phyloP scores from a whole-genome alignment of 2,113 vertebrate genomes.

The Micronycteris hirsuta region DNA sequence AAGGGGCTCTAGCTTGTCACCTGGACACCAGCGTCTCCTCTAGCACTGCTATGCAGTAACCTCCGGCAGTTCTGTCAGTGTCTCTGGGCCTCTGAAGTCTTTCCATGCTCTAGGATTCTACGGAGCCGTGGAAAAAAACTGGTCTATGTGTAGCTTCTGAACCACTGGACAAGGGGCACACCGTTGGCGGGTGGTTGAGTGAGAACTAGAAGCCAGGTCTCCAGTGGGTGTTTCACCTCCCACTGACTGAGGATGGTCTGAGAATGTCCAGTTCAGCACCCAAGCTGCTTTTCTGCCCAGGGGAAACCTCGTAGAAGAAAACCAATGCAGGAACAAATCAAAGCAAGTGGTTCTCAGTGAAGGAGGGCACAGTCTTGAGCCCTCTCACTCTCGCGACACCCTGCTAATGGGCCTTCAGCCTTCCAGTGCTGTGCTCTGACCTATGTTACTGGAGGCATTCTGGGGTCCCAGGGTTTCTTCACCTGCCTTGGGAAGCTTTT shows the following conservation, averaged over 20 bases:
- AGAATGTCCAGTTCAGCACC: background rate
- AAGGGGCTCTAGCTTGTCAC: background rate
- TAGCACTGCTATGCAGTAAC: background rate
- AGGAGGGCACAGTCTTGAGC: background rate
- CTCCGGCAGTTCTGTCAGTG: background rate
- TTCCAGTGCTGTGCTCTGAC: background rate
- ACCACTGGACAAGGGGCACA: background rate
- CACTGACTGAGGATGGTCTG: background rate
- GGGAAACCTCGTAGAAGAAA: background rate
- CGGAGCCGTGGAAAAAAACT: background rate
- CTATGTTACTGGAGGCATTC: background rate
- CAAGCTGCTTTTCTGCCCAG: background rate
- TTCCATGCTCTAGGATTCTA: background rate
- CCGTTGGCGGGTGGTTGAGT: background rate
- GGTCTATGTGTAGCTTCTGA: background rate
- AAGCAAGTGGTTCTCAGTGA: background rate
- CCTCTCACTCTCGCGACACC: rapidly evolving
- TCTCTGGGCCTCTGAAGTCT: background rate
- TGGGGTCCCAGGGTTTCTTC: background rate
- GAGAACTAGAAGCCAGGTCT: background rate
- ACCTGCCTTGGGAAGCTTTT: slow-evolving; percentile 6
- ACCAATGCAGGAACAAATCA: background rate
- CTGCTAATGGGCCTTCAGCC: background rate
- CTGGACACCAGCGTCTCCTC: background rate
- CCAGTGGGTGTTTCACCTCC: background rate